Evolutionary conservation across 2,888 invertebrate genomes (phyloP), one percentile per base, ranked within the genome.

Genomic region (Melinaea marsaeus): DNA sequence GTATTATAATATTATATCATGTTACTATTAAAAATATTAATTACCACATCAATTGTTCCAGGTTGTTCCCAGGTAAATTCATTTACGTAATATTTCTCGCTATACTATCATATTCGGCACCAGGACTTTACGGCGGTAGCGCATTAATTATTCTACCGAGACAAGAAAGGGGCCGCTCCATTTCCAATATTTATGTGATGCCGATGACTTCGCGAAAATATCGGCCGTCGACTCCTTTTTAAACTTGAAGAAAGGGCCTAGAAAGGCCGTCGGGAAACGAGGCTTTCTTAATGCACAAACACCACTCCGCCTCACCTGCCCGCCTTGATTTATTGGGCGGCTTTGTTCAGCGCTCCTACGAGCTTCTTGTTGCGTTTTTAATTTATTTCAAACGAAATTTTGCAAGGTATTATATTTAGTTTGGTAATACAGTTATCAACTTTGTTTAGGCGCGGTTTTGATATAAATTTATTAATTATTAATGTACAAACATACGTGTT

Each of bases 111-210:
- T 80, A 83, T 81, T 81, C 81, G 79, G 78, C 83, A 85, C 86
- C 85, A 86, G 84, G 85, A 86, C 85, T 85, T 81, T 86, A 86
- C 85, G 84, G 83, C 88, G 80, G 82, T 80, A 79, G 78, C 77
- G 85, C 88, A 87, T 89, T 90, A 90, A 90, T 90, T 90, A 90
- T 89, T 86, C 88, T 79, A 72, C 77, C 83, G 79, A 90, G 88
- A 89, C 89, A 89, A 90, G 90, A 89, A 90, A 88, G 85, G 87
- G 86, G 85, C 84, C 83, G 85, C 86, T 85, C 88, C 86, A 89
- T 88, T 90, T 88, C 86, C 90, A 88, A 90, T 91, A 91, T 91
- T 91, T 91, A 91, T 91, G 91, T 90, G 89, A 90, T 90, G 89
- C 83, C 90, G 88, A 90, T 91, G 91, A 91, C 91, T 88, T 76